phyloP scores from a whole-genome alignment of 1,140 invertebrate species.

The Nebria ingens region DNA sequence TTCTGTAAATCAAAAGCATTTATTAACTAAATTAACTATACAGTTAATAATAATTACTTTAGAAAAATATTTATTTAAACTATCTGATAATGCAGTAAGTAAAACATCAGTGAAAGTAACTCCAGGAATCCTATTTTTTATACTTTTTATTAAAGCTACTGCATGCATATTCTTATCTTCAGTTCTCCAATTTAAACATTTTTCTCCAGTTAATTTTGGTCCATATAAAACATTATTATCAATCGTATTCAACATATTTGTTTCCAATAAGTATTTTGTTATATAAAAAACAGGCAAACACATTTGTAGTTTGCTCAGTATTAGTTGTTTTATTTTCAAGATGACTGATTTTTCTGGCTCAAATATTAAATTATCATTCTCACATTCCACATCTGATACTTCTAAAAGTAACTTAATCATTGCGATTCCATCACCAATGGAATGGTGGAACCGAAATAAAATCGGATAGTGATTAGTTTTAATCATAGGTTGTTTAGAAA shows the following conservation, averaged over 20 bases:
- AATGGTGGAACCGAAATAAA: not conserved
- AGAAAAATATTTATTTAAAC: not conserved
- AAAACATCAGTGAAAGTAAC: not conserved
- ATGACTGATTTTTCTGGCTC: too few species aligned
- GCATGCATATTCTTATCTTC: not conserved
- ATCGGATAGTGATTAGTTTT: not conserved
- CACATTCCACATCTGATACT: not conserved
- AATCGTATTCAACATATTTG: not conserved
- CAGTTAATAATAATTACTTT: not conserved
- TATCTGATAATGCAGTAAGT: not conserved
- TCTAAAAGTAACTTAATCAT: not conserved
- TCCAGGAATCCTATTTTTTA: not conserved
- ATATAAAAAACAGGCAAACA: not conserved
- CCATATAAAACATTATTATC: not conserved
- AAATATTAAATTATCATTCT: too few species aligned
- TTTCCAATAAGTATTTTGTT: not conserved
- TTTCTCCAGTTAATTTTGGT: not conserved
- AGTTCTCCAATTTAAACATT: not conserved
- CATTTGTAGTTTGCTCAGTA: too few species aligned
- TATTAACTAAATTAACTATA: too few species aligned
- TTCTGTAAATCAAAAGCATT: too few species aligned
- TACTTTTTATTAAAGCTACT: not conserved
- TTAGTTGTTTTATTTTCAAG: too few species aligned
- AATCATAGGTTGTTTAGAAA: not conserved
- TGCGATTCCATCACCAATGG: not conserved